Evolutionary conservation across 2,797 vertebrate species (phyloP).

Genomic region (Notolepis coatsorum): DNA sequence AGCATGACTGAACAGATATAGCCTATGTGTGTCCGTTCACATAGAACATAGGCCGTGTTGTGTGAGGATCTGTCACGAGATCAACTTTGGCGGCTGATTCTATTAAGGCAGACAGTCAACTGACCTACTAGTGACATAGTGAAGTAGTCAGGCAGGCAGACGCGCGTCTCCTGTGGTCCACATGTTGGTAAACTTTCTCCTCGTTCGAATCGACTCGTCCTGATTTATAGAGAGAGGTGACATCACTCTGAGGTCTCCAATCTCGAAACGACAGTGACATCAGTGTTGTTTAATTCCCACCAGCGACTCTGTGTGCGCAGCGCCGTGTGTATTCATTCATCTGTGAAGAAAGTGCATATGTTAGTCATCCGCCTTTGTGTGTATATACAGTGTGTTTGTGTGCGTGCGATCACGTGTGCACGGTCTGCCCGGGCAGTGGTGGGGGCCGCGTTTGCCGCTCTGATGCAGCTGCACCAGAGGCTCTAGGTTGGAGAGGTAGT

Average conservation of each 20-base stretch:
- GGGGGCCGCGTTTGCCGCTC: constrained; percentile 50
- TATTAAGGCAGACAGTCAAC: constrained; percentile 3
- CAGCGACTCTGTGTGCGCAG: not conserved
- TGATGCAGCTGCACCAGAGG: constrained; percentile 68
- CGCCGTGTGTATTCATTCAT: constrained; percentile 13
- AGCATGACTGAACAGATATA: constrained; percentile 43
- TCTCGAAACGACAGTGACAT: not conserved
- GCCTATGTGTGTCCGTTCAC: constrained; percentile 1
- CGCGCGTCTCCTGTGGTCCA: not conserved
- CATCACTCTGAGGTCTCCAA: not conserved
- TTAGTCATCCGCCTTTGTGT: constrained; percentile 15
- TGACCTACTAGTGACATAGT: not conserved
- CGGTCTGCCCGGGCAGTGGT: not conserved
- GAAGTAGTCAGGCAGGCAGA: not conserved
- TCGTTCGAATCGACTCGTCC: not conserved
- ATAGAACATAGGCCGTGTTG: not conserved
- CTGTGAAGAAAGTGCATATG: constrained; percentile 17
- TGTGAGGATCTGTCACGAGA: not conserved
- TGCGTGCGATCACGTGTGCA: constrained; percentile 10
- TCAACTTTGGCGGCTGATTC: not conserved
- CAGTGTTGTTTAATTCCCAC: not conserved
- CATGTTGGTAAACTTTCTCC: not conserved
- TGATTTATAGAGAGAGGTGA: not conserved
- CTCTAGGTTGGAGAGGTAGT: constrained; percentile 66
- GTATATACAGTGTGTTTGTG: not conserved